Evolutionary conservation across 2,113 vertebrate genomes (phyloP).

Genomic region (Cyprinodon tularosa): DNA sequence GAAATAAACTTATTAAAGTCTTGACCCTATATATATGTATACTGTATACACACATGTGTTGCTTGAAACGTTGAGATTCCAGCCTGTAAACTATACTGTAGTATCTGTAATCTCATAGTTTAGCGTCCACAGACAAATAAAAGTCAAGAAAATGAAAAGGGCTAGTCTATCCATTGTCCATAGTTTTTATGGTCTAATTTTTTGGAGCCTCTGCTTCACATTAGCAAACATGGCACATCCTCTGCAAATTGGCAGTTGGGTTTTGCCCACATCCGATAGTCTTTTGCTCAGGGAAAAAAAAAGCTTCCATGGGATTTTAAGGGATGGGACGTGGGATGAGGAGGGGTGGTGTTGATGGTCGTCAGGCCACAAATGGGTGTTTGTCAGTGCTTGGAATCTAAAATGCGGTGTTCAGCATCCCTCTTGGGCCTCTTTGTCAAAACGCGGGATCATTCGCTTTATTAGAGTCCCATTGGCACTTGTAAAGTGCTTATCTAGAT

Average conservation of each 20-base stretch:
- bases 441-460: conserved; percentile 72
- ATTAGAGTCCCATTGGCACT: conserved; percentile 69
- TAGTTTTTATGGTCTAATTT: conserved; percentile 77
- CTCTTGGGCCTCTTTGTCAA: conserved; percentile 73
- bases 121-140: conserved; percentile 46
- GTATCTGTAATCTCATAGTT: conserved; percentile 63
- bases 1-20: no score
- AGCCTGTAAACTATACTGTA: background rate
- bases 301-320: conserved; percentile 71
- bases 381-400: conserved; percentile 75
- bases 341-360: conserved; percentile 31
- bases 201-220: conserved; percentile 62
- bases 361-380: conserved; percentile 74
- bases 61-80: no score
- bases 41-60: no score
- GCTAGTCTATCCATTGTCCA: conserved; percentile 58
- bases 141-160: conserved; percentile 18
- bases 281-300: conserved; percentile 48
- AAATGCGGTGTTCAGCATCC: conserved; percentile 59
- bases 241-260: conserved; percentile 78
- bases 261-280: conserved; percentile 74
- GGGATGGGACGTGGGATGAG: background rate
- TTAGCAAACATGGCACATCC: conserved; percentile 79
- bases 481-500: conserved; percentile 66
- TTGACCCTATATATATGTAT: no score